Conservation (phyloP, 2,888 invertebrate species). For the Megaustenia siamemsis region DNA sequence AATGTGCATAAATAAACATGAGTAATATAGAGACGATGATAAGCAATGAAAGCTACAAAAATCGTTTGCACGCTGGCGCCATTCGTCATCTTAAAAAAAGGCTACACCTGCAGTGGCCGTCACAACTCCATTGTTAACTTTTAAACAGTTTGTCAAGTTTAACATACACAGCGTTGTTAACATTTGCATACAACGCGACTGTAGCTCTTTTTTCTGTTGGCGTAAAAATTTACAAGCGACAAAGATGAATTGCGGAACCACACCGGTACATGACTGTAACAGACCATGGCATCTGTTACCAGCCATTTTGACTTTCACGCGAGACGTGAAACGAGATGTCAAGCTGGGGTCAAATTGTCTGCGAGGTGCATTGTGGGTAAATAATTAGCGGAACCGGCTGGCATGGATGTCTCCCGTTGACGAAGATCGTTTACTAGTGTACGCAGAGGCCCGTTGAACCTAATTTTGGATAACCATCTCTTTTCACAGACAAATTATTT, state of each 20-base stretch:
- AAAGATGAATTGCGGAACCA: constrained; percentile 11
- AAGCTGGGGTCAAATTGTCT: constrained; percentile 32
- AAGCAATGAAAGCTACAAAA: not conserved
- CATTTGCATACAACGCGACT: not conserved
- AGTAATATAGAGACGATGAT: not conserved
- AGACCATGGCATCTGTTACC: constrained; percentile 32
- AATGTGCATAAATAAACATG: not conserved
- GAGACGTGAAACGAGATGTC: constrained; percentile 32
- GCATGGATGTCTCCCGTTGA: constrained; percentile 10
- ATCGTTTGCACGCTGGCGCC: not conserved
- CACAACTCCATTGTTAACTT: not conserved
- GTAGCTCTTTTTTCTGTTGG: not conserved
- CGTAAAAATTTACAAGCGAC: not conserved
- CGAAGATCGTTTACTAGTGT: not conserved
- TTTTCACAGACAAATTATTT: not conserved
- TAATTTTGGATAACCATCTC: constrained; percentile 17
- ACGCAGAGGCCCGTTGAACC: not conserved
- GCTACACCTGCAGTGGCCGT: not conserved
- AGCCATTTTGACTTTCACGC: constrained; percentile 36
- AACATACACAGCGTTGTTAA: not conserved
- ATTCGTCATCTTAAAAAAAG: not conserved
- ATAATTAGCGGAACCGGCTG: constrained; percentile 38
- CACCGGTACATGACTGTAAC: constrained; percentile 2
- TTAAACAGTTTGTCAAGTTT: not conserved
- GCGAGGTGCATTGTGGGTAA: constrained; percentile 43